Percentiles rank a stretch among this genome's conserved stretches.
Conservation (phyloP, 2,113 vertebrate genomes). For the Thalassarche chlororhynchos region DNA sequence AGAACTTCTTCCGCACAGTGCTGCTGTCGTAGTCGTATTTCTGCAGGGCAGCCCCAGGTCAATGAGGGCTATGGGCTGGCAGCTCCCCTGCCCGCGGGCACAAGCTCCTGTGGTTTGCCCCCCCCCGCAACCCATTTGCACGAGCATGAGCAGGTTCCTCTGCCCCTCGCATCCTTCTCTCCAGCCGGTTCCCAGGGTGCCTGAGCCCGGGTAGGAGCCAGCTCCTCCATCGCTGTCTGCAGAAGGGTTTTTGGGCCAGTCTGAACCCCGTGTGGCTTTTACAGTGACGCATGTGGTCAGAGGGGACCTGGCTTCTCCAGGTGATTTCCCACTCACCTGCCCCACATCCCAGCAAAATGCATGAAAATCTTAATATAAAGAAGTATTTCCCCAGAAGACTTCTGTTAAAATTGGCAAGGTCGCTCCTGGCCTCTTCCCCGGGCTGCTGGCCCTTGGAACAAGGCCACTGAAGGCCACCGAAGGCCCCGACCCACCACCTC, state of each 20-base stretch:
- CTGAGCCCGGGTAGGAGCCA: accelerated
- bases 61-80: background rate
- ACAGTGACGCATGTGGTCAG: background rate
- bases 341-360: background rate
- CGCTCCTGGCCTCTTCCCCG: background rate
- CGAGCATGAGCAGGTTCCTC: accelerated
- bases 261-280: background rate
- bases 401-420: background rate
- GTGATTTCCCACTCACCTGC: background rate
- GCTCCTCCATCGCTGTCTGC: background rate
- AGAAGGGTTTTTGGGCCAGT: background rate
- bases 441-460: background rate
- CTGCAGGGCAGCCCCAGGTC: conserved; percentile 44
- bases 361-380: background rate
- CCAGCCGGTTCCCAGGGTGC: background rate
- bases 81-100: accelerated
- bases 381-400: background rate
- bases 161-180: background rate
- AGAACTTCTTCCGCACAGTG: conserved; percentile 93
- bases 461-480: background rate
- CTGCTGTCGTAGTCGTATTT: conserved; percentile 98
- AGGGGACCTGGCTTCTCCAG: background rate
- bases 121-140: background rate
- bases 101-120: background rate
- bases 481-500: accelerated